These are phyloP conservation scores for Apogon talboti DNA, from an alignment of 2,797 vertebrate species.

Conservation along the genomic window DNA sequence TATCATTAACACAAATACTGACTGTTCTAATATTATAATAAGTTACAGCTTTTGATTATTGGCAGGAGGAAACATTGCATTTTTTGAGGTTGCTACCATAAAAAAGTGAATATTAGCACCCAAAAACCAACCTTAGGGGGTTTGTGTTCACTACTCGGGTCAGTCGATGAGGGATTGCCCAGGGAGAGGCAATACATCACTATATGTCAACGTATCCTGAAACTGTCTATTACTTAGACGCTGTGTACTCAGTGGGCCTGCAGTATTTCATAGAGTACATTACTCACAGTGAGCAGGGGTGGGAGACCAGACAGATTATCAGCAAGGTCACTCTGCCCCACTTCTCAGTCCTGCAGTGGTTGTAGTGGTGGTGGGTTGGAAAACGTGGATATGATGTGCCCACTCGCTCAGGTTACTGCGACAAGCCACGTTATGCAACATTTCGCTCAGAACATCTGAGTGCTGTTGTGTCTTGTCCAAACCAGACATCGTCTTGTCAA, in stretches of 20 bases:
- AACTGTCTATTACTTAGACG: conserved; percentile 62
- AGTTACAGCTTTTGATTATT: conserved; percentile 24
- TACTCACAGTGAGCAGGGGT: conserved; percentile 52
- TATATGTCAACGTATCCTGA: conserved; percentile 58
- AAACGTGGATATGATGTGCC: conserved; percentile 20
- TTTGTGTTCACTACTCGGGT: conserved; percentile 32
- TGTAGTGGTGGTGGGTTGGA: conserved; percentile 35
- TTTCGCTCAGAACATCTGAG: conserved; percentile 44
- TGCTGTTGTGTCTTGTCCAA: conserved; percentile 20
- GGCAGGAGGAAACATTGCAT: conserved; percentile 1
- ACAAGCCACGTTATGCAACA: conserved; percentile 58
- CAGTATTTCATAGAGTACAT: conserved; percentile 47
- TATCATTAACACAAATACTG: conserved; percentile 58
- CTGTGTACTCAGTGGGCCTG: conserved; percentile 28
- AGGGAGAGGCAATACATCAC: conserved; percentile 48
- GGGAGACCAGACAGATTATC: conserved; percentile 69
- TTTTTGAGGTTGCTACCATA: conserved; percentile 3
- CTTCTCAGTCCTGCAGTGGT: conserved; percentile 57
- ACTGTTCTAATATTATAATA: conserved; percentile 29
- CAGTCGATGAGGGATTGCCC: conserved; percentile 36
- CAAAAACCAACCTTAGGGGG: conserved; percentile 17
- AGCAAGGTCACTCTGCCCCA: conserved; percentile 78
- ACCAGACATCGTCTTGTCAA: conserved; percentile 41
- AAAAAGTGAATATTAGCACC: neutral
- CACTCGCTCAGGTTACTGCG: conserved; percentile 59